Evolutionary conservation across 2,113 vertebrate genomes (phyloP), one percentile per base, ranked within the genome.

Genomic region (Hepsetus odoe): DNA sequence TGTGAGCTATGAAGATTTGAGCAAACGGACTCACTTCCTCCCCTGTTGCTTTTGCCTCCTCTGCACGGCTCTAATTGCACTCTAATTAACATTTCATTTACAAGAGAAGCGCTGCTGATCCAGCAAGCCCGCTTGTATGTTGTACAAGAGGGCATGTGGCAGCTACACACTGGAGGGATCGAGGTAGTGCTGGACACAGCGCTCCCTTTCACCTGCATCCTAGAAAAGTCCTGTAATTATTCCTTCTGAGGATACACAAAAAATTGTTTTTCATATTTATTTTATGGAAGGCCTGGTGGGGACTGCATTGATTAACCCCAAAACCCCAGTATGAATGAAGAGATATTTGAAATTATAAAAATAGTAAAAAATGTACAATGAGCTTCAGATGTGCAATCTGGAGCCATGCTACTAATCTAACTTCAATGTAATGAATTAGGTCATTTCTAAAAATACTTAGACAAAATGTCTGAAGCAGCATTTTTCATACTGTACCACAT

Each of bases 51-150:
- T 22, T 71, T 26, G 78, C 59, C 77, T 79, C 74, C 82, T 73
- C 83, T 75, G 80, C 24, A 79, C 80, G 71, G 24, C 2, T 73
- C 85, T 91, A 90, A 92, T 91, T 90, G 89, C 80, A 70, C 86
- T 90, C 88, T 89, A 90, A 93, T 91, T 90, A 90, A 90, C 90
- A 91, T 90, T 87, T 91, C 66, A 88, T 89, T 85, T 89, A 73
- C 74, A 85, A 89, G 82, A 79, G 77, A 51, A 88, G 82, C 74
- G 20, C 80, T 79, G 87, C 88, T 77, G 68, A 79, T 82, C 64
- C 72, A 64, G 72, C 80, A 67, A 77, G 74, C 53, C 58, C 80
- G 71, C 82, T 24, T 24, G 88, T 86, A 90, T 92, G 90, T 91
- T 86, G 86, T 87, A 92, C 87, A 91, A 90, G 86, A 83, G 85